These are phyloP conservation scores for Pseudomyrmex dendroicus DNA, from an alignment of 1,140 invertebrate species.

Conservation along the genomic window DNA sequence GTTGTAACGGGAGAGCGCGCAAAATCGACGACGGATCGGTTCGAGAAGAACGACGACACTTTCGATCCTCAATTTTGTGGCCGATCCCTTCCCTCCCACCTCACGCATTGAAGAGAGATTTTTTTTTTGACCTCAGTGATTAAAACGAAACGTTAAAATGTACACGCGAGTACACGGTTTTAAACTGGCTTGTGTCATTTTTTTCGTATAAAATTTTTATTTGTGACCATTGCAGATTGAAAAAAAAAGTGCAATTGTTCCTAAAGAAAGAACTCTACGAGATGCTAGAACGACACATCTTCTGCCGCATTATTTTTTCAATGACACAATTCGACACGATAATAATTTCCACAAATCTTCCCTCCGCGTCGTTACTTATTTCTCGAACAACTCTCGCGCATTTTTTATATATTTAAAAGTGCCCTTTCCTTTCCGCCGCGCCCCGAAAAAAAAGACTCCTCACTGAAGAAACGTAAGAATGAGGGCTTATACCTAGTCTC, in stretches of 20 bases:
- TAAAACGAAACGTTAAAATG: too few species aligned
- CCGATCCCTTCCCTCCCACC: too few species aligned
- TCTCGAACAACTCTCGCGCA: slow-evolving; percentile 42
- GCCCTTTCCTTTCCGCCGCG: neutral
- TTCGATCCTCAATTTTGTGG: too few species aligned
- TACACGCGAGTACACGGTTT: too few species aligned
- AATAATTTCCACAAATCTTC: neutral
- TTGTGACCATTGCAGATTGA: too few species aligned
- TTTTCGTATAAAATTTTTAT: too few species aligned
- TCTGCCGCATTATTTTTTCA: slow-evolving; percentile 15
- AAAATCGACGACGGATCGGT: slow-evolving; percentile 20
- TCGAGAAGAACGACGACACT: slow-evolving; percentile 6
- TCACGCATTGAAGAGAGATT: too few species aligned
- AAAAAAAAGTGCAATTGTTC: neutral
- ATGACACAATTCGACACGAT: neutral
- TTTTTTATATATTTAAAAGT: slow-evolving; percentile 48
- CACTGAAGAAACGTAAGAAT: slow-evolving; percentile 22
- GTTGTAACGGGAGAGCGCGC: neutral
- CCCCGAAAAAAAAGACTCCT: neutral
- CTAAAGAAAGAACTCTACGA: neutral
- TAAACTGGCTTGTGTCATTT: too few species aligned
- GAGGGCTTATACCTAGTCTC: slow-evolving; percentile 29
- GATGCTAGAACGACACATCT: neutral
- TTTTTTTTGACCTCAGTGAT: too few species aligned
- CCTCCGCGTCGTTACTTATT: neutral